A percentile compares a stretch with the other conserved stretches of the same genome.
Conservation (phyloP, 2,113 vertebrate genomes). For the Archilochus colubris region DNA sequence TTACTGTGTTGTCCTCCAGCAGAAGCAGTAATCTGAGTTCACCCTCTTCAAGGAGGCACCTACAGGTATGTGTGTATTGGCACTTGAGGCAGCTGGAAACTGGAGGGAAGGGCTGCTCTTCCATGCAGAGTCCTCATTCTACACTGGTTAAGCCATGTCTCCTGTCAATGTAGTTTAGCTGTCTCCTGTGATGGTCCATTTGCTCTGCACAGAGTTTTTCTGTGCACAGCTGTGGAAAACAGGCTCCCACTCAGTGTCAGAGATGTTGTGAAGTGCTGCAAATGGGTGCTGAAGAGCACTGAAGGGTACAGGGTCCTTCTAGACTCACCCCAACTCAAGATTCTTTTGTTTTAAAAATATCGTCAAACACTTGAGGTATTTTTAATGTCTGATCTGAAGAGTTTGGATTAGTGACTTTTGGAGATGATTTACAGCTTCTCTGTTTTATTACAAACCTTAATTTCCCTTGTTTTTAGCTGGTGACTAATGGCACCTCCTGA, state of each 20-base stretch:
- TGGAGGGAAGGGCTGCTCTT: not conserved
- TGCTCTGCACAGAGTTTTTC: not conserved
- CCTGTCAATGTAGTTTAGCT: not conserved
- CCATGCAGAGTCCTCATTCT: not conserved
- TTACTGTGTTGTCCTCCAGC: not conserved
- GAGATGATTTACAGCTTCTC: not conserved
- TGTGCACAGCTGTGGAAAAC: rapidly evolving
- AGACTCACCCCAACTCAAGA: not conserved
- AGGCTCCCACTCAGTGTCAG: not conserved
- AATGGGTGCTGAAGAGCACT: rapidly evolving
- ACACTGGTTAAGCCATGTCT: not conserved
- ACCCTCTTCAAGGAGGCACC: not conserved
- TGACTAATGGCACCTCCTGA: not conserved
- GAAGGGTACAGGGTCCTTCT: not conserved
- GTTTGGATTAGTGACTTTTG: not conserved
- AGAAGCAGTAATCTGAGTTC: not conserved
- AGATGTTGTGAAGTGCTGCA: not conserved
- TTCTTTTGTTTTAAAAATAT: not conserved
- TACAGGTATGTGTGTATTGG: no score
- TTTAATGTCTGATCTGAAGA: not conserved
- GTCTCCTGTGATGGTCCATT: not conserved
- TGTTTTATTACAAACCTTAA: not conserved
- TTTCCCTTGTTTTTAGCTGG: not conserved
- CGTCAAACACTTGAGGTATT: not conserved
- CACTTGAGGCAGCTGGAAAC: not conserved